Conservation (phyloP, 2,113 vertebrate genomes). For the Lonchura striata region DNA sequence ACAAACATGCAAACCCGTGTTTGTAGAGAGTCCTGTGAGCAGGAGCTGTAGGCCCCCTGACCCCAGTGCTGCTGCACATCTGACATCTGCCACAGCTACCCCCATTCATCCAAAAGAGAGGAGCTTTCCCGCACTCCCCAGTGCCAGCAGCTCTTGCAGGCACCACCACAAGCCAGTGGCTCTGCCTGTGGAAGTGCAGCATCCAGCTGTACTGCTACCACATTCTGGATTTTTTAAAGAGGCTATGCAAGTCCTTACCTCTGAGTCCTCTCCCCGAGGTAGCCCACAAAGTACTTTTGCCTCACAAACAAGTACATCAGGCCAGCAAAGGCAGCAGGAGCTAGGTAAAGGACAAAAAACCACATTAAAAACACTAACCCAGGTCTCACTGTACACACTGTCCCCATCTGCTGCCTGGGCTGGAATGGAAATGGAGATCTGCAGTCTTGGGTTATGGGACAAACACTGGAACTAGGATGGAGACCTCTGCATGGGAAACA, state of each 20-base stretch:
- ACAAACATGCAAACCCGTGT: neutral
- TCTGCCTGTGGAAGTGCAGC: neutral
- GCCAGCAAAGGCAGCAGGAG: constrained; percentile 89
- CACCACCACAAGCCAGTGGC: neutral
- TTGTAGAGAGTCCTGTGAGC: neutral
- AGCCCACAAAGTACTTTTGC: constrained; percentile 95
- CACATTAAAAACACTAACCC: neutral
- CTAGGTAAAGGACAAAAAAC: constrained; percentile 62
- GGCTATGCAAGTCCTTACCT: constrained; percentile 73
- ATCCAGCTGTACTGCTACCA: accelerated
- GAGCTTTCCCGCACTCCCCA: neutral
- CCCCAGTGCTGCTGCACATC: neutral
- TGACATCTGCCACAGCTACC: accelerated
- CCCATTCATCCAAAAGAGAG: neutral
- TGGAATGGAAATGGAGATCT: accelerated
- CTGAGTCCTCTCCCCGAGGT: constrained; percentile 90
- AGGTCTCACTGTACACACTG: accelerated
- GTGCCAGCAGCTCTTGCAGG: neutral
- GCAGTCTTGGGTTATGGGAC: neutral
- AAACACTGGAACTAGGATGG: neutral
- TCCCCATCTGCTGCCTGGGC: neutral
- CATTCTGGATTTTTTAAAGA: neutral
- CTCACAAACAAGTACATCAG: constrained; percentile 90
- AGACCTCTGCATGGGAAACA: neutral
- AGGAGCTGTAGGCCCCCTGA: neutral